phyloP scores from a whole-genome alignment of 2,113 vertebrate genomes.

The Rhabdornis inornatus region DNA sequence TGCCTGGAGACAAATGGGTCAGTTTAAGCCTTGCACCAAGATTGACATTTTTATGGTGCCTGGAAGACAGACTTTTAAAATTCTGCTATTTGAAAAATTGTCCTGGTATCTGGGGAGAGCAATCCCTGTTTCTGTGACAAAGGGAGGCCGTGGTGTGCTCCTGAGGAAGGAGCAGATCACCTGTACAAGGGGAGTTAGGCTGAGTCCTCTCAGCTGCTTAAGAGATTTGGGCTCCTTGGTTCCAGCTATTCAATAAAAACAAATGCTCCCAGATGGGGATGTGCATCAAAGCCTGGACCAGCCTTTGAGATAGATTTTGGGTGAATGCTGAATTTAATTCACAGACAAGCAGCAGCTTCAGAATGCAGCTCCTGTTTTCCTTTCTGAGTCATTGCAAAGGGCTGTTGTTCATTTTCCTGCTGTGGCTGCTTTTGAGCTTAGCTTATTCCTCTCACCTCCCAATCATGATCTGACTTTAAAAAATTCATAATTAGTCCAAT shows the following conservation, averaged over 20 bases:
- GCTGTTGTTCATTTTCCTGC: neutral
- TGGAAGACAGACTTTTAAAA: neutral
- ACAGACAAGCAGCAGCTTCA: neutral
- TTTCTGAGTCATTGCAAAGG: neutral
- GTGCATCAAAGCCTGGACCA: neutral
- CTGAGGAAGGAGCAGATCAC: neutral
- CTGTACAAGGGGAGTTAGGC: neutral
- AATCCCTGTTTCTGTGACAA: neutral
- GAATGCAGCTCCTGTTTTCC: neutral
- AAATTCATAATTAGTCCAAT: neutral
- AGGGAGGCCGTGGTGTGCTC: rapidly evolving
- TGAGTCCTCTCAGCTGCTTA: neutral
- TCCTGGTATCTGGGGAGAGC: neutral
- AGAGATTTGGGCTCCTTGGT: neutral
- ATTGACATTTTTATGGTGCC: neutral
- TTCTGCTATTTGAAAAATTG: neutral
- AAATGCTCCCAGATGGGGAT: neutral
- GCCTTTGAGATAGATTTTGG: neutral
- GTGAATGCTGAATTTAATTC: neutral
- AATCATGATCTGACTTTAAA: neutral
- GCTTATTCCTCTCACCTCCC: neutral
- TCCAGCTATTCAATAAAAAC: neutral
- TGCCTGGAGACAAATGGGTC: neutral
- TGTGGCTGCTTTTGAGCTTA: neutral
- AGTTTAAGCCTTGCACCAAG: neutral